Base-by-base conservation (phyloP, 2,797 vertebrate species). In the Neosilurus hyrtlii region DNA sequence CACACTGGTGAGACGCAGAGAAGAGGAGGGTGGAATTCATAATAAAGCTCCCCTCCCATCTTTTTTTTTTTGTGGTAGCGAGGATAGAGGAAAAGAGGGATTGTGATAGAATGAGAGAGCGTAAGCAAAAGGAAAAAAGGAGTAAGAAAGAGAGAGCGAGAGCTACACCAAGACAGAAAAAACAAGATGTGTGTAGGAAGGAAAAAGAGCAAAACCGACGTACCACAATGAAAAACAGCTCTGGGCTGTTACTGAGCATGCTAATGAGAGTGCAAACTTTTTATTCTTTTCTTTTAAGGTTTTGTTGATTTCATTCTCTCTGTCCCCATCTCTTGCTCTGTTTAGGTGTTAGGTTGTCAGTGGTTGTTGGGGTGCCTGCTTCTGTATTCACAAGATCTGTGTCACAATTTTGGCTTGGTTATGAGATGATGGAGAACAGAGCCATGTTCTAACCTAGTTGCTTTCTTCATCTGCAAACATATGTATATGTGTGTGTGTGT, bases 1-100 rank as follows among this genome's bases (percentile, higher is more conserved):
- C 79, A 77, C 84, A 81, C 82, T 84, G 85, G 86, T 56, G 51
- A 86, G 85, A 86, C 8, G 11, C 79, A 86, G 81, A 82, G 62
- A 88, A 86, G 79, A 65, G 24, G 86, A 84, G 80, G 82, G 80
- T 77, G 80, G 75, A 81, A 72, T 86, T 85, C 63, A 52, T 75
- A 86, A 87, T 81, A 52, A 61, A 3, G 1, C 15, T 67, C 51
- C 59, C 26, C 9, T 73, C 80, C 70, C 20, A 30, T 61, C 24
- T 5, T 3, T 18, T 26, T 30, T 59, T 57, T 63, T 73, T 56
- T 9, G 73, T 62, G 51, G 35, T 56, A 22, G 54, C 18, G 14
- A 37, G 7, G 57, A 51, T 16, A 0, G 68, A 62, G 82, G 26
- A 49, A 49, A 49, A 12, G 67, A 81, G 30, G 30, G 43, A 56